Conservation (phyloP, 2,797 vertebrate species). For the Pangasius mekongensis region DNA sequence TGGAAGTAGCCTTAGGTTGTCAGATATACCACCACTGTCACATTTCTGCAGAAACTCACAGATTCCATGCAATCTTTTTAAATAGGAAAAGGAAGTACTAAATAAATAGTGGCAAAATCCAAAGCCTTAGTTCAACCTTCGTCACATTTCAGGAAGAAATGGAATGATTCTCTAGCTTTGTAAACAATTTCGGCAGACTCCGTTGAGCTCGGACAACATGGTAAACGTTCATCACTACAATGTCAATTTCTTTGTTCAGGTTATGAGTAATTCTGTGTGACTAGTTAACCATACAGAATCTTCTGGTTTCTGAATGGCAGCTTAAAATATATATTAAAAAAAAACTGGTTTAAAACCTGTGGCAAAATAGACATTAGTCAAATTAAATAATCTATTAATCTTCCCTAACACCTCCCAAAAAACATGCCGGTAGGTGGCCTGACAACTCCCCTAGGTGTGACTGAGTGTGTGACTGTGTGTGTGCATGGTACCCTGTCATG, state of each 20-base stretch:
- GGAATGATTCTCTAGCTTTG: slow-evolving; percentile 39
- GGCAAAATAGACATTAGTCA: slow-evolving; percentile 21
- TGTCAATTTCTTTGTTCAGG: slow-evolving; percentile 7
- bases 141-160: slow-evolving; percentile 32
- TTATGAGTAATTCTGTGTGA: background rate
- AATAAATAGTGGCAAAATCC: slow-evolving; percentile 53
- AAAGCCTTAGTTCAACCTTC: slow-evolving; percentile 9
- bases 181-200: slow-evolving; percentile 37
- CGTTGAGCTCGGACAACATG: slow-evolving; percentile 15
- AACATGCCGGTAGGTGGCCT: background rate
- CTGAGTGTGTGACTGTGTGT: background rate
- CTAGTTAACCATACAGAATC: slow-evolving; percentile 19
- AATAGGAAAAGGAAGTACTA: slow-evolving; percentile 45
- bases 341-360: slow-evolving; percentile 5
- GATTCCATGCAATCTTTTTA: slow-evolving; percentile 59
- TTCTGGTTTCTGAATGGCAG: background rate
- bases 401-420: background rate
- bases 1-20: slow-evolving; percentile 45
- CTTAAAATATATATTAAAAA: background rate
- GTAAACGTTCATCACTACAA: slow-evolving; percentile 10
- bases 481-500: background rate
- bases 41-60: slow-evolving; percentile 56
- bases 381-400: slow-evolving; percentile 11
- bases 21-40: slow-evolving; percentile 49
- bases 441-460: background rate